These are phyloP conservation scores for Megaustenia siamemsis DNA, from an alignment of 2,888 invertebrate genomes.

Conservation along the genomic window DNA sequence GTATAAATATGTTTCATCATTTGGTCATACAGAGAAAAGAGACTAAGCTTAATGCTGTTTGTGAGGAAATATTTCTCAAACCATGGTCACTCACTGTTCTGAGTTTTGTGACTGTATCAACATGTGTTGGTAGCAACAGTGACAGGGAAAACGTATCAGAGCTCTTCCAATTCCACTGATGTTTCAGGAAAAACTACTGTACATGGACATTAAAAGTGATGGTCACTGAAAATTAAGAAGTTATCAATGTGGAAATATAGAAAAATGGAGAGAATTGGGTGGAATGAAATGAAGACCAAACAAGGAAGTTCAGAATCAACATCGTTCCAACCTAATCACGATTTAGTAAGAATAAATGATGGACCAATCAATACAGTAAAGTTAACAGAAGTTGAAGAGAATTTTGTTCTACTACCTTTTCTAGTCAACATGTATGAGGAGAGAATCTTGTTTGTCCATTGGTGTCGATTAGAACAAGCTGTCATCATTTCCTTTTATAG, in stretches of 20 bases:
- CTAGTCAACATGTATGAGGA: too few relatives aligned
- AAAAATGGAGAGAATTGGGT: too few relatives aligned
- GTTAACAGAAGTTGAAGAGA: too few relatives aligned
- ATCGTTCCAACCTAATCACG: too few relatives aligned
- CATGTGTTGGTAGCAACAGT: not conserved
- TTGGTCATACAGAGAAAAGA: not conserved
- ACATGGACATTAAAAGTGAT: not conserved
- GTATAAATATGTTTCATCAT: not conserved
- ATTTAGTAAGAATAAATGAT: too few relatives aligned
- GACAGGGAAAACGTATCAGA: constrained; percentile 30
- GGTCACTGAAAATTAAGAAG: not conserved
- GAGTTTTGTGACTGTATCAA: constrained; percentile 35
- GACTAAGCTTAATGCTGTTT: not conserved
- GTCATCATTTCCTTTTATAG: too few relatives aligned
- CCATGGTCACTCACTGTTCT: constrained; percentile 17
- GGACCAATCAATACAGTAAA: too few relatives aligned
- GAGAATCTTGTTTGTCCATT: too few relatives aligned
- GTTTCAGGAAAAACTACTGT: constrained; percentile 36
- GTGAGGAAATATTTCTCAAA: not conserved
- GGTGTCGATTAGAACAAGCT: too few relatives aligned
- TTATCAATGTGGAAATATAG: constrained; percentile 22
- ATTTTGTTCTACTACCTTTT: too few relatives aligned
- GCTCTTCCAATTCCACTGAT: constrained; percentile 34
- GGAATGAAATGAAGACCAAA: too few relatives aligned
- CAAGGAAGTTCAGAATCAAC: too few relatives aligned